phyloP scores from a whole-genome alignment of 1,140 invertebrate species.

The Drosophila jambulina region DNA sequence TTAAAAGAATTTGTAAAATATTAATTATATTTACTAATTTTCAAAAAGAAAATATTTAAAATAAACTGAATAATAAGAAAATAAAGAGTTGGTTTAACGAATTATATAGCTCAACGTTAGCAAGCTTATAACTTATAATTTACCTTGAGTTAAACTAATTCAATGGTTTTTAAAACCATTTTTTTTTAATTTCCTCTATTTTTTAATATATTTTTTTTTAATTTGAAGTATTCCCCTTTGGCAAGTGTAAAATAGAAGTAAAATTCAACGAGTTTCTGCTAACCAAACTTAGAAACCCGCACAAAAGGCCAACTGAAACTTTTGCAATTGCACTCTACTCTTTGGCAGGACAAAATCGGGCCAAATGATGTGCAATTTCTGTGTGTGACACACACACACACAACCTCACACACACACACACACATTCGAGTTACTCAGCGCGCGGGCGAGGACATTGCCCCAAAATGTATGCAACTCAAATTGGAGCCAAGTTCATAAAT shows the following conservation, averaged over 20 bases:
- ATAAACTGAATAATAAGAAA: background rate
- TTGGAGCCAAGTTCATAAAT: slow-evolving; percentile 70
- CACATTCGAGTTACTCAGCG: slow-evolving; percentile 1
- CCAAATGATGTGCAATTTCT: slow-evolving; percentile 79
- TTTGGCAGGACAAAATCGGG: slow-evolving; percentile 59
- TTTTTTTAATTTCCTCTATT: no score
- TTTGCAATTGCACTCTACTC: slow-evolving; percentile 59
- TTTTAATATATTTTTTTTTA: no score
- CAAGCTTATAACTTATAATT: no score
- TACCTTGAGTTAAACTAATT: no score
- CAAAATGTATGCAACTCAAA: slow-evolving; percentile 77
- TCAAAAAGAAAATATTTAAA: background rate
- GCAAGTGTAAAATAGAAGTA: slow-evolving; percentile 10
- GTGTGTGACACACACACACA: background rate
- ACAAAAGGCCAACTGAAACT: slow-evolving; percentile 52
- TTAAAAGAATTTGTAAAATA: background rate
- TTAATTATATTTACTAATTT: background rate
- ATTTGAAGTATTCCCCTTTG: no score
- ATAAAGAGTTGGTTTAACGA: background rate
- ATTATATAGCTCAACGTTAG: background rate
- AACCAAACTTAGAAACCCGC: slow-evolving; percentile 46
- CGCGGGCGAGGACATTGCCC: slow-evolving; percentile 74
- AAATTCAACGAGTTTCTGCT: background rate
- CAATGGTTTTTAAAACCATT: no score
- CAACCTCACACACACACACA: background rate